Percentiles rank a stretch among this genome's conserved stretches.
phyloP scores from a whole-genome alignment of 1,140 invertebrate species.

The Cepaea nemoralis region DNA sequence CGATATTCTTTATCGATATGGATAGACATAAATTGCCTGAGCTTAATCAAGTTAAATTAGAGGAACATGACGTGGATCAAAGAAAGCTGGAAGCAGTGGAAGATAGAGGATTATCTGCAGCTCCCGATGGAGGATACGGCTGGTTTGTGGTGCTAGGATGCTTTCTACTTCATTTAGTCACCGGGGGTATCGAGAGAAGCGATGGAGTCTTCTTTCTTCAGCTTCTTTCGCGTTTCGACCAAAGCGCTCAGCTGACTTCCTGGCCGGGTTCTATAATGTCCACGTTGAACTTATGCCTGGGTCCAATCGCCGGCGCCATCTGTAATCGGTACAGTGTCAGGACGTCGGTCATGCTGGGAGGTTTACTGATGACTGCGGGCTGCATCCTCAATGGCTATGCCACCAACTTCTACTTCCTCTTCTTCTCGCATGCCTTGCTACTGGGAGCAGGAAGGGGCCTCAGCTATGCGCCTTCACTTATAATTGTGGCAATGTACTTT shows the following conservation, averaged over 20 bases:
- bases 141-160: slow-evolving; percentile 49
- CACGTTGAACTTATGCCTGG: background rate
- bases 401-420: slow-evolving; percentile 82
- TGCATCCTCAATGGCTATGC: slow-evolving; percentile 85
- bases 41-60: background rate
- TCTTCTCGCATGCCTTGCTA: slow-evolving; percentile 85
- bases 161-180: slow-evolving; percentile 45
- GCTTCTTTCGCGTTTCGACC: slow-evolving; percentile 50
- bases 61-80: background rate
- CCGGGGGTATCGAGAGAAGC: slow-evolving; percentile 58
- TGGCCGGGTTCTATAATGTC: slow-evolving; percentile 29
- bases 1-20: too few species aligned
- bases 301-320: slow-evolving; percentile 88
- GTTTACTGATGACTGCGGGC: slow-evolving; percentile 80
- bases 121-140: slow-evolving; percentile 47
- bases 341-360: slow-evolving; percentile 85
- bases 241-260: slow-evolving; percentile 49
- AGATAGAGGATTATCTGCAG: too few species aligned
- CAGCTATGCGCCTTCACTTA: slow-evolving; percentile 51
- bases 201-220: slow-evolving; percentile 60
- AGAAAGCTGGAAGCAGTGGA: background rate
- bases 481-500: slow-evolving; percentile 66
- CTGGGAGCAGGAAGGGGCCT: slow-evolving; percentile 65
- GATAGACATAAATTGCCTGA: too few species aligned
- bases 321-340: slow-evolving; percentile 89